These are phyloP conservation scores for Odontomyia ornata DNA, from an alignment of 2,888 invertebrate genomes.

Conservation along the genomic window DNA sequence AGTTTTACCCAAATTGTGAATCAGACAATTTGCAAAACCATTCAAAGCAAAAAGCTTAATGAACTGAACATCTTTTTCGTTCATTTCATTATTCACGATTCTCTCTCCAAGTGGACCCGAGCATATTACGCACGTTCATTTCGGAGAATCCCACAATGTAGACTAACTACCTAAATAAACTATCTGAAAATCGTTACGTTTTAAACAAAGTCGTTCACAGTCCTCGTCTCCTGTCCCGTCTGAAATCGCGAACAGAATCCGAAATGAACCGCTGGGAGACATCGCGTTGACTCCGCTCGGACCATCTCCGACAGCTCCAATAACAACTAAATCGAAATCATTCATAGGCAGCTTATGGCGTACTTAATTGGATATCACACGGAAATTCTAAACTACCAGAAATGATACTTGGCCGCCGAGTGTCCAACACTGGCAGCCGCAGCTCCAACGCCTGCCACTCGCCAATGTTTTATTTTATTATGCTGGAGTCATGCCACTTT, in stretches of 20 bases:
- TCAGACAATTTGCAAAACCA: background rate
- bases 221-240: slow-evolving; percentile 11
- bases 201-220: slow-evolving; percentile 29
- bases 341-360: slow-evolving; percentile 1
- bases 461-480: background rate
- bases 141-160: slow-evolving; percentile 3
- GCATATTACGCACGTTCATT: slow-evolving; percentile 14
- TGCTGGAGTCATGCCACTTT: slow-evolving; percentile 1
- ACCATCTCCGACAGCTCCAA: background rate
- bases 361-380: slow-evolving; percentile 10
- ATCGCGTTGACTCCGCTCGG: background rate
- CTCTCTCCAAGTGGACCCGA: background rate
- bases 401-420: background rate
- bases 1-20: background rate
- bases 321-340: background rate
- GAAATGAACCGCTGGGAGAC: background rate
- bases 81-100: background rate
- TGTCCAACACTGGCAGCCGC: background rate
- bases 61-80: background rate
- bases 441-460: background rate
- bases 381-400: background rate
- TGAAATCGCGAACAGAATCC: background rate
- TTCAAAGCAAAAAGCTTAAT: background rate
- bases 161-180: background rate
- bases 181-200: slow-evolving; percentile 13